Percentiles rank a stretch among this genome's conserved stretches.
phyloP scores from a whole-genome alignment of 30 jellyfish, hydroid and myxozoan genomes.

The Euphysa ruthae region DNA sequence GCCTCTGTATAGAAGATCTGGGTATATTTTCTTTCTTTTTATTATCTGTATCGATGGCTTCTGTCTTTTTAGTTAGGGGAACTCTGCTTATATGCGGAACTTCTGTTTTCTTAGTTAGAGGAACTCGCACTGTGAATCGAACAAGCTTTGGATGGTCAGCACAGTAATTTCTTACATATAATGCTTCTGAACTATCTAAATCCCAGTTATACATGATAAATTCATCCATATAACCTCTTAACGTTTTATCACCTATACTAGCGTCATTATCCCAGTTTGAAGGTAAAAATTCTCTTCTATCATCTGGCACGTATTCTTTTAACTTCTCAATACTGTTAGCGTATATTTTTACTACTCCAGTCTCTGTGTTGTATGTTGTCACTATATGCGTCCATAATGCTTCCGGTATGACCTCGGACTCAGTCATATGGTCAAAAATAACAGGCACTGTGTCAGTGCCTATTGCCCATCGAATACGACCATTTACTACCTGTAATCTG shows the following conservation, averaged over 20 bases:
- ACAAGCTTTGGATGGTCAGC: slow-evolving; percentile 97
- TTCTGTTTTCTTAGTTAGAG: slow-evolving; percentile 57
- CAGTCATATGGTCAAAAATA: slow-evolving; percentile 58
- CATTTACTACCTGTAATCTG: slow-evolving; percentile 75
- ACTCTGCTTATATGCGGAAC: slow-evolving; percentile 20
- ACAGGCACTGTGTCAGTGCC: slow-evolving; percentile 79
- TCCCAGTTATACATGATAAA: slow-evolving; percentile 91
- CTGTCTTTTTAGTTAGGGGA: too few relatives aligned
- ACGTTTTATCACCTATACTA: slow-evolving; percentile 71
- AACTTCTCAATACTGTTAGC: slow-evolving; percentile 63
- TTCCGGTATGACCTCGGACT: slow-evolving; percentile 59
- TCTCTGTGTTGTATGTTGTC: slow-evolving; percentile 61
- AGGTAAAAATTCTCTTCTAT: slow-evolving; percentile 65
- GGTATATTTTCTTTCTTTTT: too few relatives aligned
- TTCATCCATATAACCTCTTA: slow-evolving; percentile 79
- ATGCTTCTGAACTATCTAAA: slow-evolving; percentile 79
- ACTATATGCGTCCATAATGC: slow-evolving; percentile 88
- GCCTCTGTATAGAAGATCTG: too few relatives aligned
- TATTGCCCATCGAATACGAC: slow-evolving; percentile 70
- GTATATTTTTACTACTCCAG: slow-evolving; percentile 58
- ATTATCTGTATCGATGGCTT: background rate
- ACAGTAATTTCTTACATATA: slow-evolving; percentile 83
- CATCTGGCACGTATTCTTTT: slow-evolving; percentile 39
- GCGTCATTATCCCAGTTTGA: slow-evolving; percentile 94
- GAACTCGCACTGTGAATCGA: slow-evolving; percentile 86